A percentile compares a stretch with the other conserved stretches of the same genome.
phyloP scores from a whole-genome alignment of 2,113 vertebrate species.

The Rhineura floridana region DNA sequence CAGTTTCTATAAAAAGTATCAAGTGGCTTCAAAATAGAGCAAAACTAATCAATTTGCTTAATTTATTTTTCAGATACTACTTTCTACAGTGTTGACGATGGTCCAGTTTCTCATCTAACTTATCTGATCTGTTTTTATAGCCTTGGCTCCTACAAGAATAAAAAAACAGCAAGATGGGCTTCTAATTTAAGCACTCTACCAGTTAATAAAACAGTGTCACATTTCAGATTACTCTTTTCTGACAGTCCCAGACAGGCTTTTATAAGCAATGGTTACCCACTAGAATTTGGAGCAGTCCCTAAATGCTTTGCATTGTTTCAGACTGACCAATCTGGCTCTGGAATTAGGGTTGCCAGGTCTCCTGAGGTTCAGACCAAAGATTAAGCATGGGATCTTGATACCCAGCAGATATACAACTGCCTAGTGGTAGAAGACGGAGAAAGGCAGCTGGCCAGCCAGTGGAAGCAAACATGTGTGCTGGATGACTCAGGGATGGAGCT shows the following conservation, averaged over 20 bases:
- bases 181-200: constrained; percentile 58
- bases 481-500: background rate
- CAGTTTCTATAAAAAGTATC: background rate
- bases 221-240: constrained; percentile 50
- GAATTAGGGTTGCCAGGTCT: background rate
- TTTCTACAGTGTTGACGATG: background rate
- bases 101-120: constrained; percentile 27
- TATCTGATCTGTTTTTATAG: constrained; percentile 60
- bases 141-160: constrained; percentile 31
- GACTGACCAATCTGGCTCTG: background rate
- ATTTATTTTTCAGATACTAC: constrained; percentile 29
- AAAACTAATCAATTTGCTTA: constrained; percentile 3
- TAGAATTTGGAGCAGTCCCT: constrained; percentile 32
- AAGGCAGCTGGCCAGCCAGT: too few relatives aligned
- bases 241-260: constrained; percentile 53
- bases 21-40: background rate
- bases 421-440: background rate
- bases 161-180: constrained; percentile 42
- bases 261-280: constrained; percentile 45
- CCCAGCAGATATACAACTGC: background rate
- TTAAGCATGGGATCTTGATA: background rate
- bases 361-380: background rate
- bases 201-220: constrained; percentile 48
- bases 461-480: background rate
- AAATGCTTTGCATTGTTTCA: constrained; percentile 23